Conservation (phyloP, 2,113 vertebrate species). For the Onychostruthus taczanowskii region DNA sequence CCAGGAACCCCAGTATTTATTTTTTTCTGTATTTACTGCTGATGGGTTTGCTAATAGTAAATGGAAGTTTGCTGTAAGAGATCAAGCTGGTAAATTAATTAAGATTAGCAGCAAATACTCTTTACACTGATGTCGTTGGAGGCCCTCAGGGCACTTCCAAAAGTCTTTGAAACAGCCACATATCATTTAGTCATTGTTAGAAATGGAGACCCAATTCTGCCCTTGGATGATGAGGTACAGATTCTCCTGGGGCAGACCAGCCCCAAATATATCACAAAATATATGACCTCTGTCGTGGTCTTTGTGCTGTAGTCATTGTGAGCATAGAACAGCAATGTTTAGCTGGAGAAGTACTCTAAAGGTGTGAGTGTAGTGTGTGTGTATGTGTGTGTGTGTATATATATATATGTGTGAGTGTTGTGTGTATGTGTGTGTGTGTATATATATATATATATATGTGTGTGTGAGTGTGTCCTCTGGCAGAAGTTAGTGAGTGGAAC, state of each 20-base stretch:
- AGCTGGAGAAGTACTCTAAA: not conserved
- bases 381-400: accelerated
- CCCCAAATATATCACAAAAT: not conserved
- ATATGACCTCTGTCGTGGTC: not conserved
- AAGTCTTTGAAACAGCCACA: not conserved
- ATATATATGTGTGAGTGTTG: accelerated
- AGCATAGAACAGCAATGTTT: not conserved
- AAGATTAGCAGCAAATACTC: not conserved
- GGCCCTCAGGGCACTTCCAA: not conserved
- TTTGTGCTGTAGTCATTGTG: not conserved
- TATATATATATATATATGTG: accelerated
- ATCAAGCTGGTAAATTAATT: not conserved
- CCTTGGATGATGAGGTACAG: not conserved
- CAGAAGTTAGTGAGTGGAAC: not conserved
- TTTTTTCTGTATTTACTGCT: not conserved
- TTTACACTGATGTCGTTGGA: not conserved
- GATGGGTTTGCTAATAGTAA: not conserved
- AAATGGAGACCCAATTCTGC: not conserved
- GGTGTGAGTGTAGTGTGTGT: not conserved
- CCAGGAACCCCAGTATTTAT: not conserved
- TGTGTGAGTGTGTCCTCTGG: not conserved
- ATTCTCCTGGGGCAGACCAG: not conserved
- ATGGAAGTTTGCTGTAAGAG: not conserved
- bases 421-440: accelerated
- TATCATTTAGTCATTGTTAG: not conserved